Conservation (phyloP, 2,888 invertebrate species). For the Tubiluchus corallicola region DNA sequence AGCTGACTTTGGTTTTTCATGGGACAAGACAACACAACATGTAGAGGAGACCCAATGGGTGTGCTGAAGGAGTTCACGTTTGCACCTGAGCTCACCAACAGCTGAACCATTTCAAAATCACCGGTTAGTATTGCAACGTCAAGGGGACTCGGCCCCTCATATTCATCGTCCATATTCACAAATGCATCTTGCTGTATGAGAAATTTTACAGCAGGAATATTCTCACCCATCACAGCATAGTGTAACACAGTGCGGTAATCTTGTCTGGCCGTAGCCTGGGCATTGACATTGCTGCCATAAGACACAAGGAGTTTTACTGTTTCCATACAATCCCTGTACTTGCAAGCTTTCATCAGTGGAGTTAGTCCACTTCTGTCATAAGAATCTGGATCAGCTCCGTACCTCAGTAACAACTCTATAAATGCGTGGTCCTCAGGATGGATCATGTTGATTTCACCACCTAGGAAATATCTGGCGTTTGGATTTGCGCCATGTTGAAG, state of each 20-base stretch:
- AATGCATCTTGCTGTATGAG: slow-evolving; percentile 62
- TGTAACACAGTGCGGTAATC: slow-evolving; percentile 72
- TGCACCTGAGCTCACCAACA: slow-evolving; percentile 39
- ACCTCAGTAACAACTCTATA: slow-evolving; percentile 55
- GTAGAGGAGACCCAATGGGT: slow-evolving; percentile 58
- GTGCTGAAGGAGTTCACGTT: slow-evolving; percentile 59
- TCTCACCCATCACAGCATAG: slow-evolving; percentile 63
- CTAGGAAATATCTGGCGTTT: slow-evolving; percentile 77
- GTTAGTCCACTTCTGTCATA: slow-evolving; percentile 68
- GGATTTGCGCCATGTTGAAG: slow-evolving; percentile 70
- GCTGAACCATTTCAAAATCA: slow-evolving; percentile 18
- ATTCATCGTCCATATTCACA: slow-evolving; percentile 40
- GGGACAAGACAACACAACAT: slow-evolving; percentile 52
- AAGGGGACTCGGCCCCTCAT: slow-evolving; percentile 54
- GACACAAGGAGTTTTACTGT: slow-evolving; percentile 40
- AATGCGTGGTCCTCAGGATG: slow-evolving; percentile 46
- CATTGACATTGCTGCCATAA: slow-evolving; percentile 67
- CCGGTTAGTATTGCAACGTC: slow-evolving; percentile 55
- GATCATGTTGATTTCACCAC: slow-evolving; percentile 70
- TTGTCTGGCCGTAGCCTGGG: slow-evolving; percentile 62
- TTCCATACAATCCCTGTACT: slow-evolving; percentile 40
- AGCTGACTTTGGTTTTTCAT: slow-evolving; percentile 41
- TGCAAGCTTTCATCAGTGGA: slow-evolving; percentile 73
- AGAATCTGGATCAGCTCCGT: slow-evolving; percentile 72
- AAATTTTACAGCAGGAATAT: slow-evolving; percentile 46